Conservation (phyloP, 2,888 invertebrate genomes). For the Xanthostigma xanthostigma region DNA sequence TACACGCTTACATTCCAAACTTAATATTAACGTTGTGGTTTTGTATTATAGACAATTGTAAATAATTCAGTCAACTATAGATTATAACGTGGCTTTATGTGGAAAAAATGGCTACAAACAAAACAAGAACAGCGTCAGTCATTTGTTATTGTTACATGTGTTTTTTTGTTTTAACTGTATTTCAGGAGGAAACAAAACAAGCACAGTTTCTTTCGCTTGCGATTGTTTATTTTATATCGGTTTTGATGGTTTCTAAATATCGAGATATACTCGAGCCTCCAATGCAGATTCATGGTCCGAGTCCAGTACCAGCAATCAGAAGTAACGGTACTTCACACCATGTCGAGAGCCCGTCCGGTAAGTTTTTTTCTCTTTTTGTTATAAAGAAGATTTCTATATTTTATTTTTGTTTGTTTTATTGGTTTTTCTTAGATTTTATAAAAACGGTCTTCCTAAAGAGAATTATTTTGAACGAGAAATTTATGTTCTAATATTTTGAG, state of each 20-base stretch:
- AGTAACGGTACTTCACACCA: constrained; percentile 38
- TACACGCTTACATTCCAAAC: no score
- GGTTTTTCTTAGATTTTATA: no score
- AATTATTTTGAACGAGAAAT: constrained; percentile 5
- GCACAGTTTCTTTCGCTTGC: constrained; percentile 98
- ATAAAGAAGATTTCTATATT: no score
- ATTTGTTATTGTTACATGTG: no score
- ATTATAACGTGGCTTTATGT: no score
- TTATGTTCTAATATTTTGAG: constrained; percentile 2
- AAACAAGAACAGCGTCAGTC: no score
- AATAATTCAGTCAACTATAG: no score
- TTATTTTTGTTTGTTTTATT: no score
- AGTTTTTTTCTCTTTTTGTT: constrained; percentile 12
- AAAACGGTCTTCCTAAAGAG: not conserved
- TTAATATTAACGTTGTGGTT: no score
- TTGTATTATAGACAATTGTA: no score
- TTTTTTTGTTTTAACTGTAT: constrained; percentile 16
- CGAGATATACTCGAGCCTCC: constrained; percentile 97
- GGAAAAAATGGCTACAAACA: no score
- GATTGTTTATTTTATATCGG: constrained; percentile 98
- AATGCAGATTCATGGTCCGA: constrained; percentile 49
- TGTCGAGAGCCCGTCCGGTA: constrained; percentile 44
- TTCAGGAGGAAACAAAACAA: constrained; percentile 98
- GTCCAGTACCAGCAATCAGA: constrained; percentile 38
- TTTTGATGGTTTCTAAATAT: constrained; percentile 99